Evolutionary conservation across 2,113 vertebrate species (phyloP).

Genomic region (Herpailurus yagouaroundi): DNA sequence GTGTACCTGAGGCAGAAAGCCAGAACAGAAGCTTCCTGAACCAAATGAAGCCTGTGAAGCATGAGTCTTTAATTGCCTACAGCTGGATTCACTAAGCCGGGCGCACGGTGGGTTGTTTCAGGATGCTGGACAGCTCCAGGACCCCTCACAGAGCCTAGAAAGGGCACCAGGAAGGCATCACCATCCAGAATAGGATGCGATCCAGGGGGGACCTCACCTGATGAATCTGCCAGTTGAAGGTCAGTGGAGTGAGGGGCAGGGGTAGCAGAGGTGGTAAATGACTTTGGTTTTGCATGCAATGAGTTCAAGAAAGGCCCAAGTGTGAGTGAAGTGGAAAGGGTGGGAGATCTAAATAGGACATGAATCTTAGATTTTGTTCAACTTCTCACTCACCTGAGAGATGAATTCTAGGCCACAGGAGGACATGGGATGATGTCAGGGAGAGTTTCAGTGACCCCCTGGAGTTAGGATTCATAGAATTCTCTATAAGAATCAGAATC

Average conservation of each 20-base stretch:
- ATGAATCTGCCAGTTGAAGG: not conserved
- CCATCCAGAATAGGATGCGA: not conserved
- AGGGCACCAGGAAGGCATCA: not conserved
- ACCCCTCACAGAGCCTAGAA: not conserved
- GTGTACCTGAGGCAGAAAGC: slow-evolving; percentile 22
- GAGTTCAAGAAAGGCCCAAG: not conserved
- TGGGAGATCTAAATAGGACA: not conserved
- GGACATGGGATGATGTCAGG: not conserved
- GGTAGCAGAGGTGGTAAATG: not conserved
- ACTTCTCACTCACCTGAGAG: not conserved
- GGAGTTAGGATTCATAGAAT: not conserved
- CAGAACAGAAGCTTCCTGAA: slow-evolving; percentile 53
- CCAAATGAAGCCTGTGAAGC: not conserved
- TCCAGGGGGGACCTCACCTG: not conserved
- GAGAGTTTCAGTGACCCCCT: not conserved
- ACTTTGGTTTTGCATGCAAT: not conserved
- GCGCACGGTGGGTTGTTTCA: not conserved
- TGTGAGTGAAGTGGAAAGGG: not conserved
- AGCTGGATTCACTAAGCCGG: not conserved
- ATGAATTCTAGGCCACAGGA: not conserved
- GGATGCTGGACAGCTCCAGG: not conserved
- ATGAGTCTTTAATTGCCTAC: not conserved
- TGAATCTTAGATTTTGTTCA: not conserved
- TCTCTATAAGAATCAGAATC: not conserved
- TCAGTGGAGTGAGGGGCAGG: not conserved